Percentiles rank a stretch among this genome's conserved stretches.
phyloP scores from a whole-genome alignment of 2,888 invertebrate species.

The Glaucopsyche alexis region DNA sequence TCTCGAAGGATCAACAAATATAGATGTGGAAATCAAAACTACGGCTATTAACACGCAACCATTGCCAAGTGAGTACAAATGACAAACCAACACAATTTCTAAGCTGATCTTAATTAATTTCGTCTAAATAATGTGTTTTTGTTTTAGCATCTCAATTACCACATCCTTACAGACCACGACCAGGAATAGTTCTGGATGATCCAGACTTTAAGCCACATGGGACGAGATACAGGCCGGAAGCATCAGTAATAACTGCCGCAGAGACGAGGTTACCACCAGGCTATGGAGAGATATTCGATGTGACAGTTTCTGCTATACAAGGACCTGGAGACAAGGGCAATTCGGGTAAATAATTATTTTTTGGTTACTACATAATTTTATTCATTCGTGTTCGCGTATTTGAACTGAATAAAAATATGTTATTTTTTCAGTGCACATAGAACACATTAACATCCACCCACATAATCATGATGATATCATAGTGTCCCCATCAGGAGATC shows the following conservation, averaged over 20 bases:
- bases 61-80: constrained; percentile 57
- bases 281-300: constrained; percentile 91
- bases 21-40: constrained; percentile 49
- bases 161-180: constrained; percentile 86
- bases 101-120: background rate
- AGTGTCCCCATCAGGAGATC: constrained; percentile 87
- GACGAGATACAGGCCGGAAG: constrained; percentile 58
- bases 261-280: constrained; percentile 61
- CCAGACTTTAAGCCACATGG: constrained; percentile 88
- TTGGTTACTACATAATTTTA: background rate
- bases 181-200: constrained; percentile 92
- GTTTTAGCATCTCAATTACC: constrained; percentile 66
- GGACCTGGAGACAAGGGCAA: constrained; percentile 84
- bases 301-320: constrained; percentile 93
- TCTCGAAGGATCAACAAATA: constrained; percentile 42
- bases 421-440: constrained; percentile 81
- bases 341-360: constrained; percentile 48
- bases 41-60: constrained; percentile 63
- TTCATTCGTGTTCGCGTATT: too few relatives aligned
- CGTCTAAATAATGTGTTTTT: background rate
- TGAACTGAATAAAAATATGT: background rate
- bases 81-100: background rate
- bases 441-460: constrained; percentile 63
- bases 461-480: constrained; percentile 83
- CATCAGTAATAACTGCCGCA: constrained; percentile 72